Evolutionary conservation across 2,888 invertebrate genomes (phyloP).

Genomic region (Anagyrus pseudococci): DNA sequence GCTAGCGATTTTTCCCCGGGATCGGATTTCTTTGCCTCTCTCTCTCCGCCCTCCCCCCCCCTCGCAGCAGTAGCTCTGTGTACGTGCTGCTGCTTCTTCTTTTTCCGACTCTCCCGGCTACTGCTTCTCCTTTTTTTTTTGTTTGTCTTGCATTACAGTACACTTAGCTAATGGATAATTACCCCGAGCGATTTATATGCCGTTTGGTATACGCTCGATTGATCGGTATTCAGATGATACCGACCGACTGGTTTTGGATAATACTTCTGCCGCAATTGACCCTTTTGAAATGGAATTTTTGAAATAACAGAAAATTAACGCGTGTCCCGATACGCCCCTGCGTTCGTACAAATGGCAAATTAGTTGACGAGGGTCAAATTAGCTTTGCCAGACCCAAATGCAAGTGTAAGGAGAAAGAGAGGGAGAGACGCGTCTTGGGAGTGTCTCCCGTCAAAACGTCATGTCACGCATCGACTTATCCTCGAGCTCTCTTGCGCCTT

Average conservation of each 20-base stretch:
- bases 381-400: no score
- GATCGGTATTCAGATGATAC: no score
- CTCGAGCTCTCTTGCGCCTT: slow-evolving; percentile 15
- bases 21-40: slow-evolving; percentile 30
- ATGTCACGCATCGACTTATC: slow-evolving; percentile 32
- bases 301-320: no score
- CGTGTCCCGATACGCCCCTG: background rate
- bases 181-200: slow-evolving; percentile 9
- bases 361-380: no score
- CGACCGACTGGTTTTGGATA: no score
- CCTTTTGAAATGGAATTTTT: no score
- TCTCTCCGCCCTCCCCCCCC: background rate
- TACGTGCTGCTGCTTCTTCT: slow-evolving; percentile 1
- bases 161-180: slow-evolving; percentile 28
- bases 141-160: slow-evolving; percentile 28
- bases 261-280: no score
- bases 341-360: background rate
- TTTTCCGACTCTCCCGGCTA: slow-evolving; percentile 5
- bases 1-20: slow-evolving; percentile 24
- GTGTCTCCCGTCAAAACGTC: slow-evolving; percentile 23
- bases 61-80: background rate
- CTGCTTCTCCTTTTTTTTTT: slow-evolving; percentile 13
- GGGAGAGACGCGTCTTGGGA: no score
- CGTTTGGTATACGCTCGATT: no score
- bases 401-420: no score